Percentiles rank a stretch among this genome's conserved stretches.
phyloP scores from a whole-genome alignment of 2,888 invertebrate genomes.

The Caradrina clavipalpis region DNA sequence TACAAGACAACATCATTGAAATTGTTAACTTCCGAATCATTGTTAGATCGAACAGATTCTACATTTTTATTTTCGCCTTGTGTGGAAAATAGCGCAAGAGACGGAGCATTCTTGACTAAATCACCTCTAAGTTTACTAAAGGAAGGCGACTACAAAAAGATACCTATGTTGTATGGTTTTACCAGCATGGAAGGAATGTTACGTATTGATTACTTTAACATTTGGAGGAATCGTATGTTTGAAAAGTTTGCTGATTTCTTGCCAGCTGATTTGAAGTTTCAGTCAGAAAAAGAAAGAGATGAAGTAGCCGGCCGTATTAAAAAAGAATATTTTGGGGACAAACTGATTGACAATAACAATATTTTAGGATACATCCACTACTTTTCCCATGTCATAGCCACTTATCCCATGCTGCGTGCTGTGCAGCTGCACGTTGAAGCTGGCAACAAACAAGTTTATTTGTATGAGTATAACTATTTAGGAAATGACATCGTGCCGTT shows the following conservation, averaged over 20 bases:
- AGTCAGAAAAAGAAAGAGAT: conserved; percentile 65
- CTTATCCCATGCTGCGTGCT: conserved; percentile 66
- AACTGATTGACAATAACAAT: conserved; percentile 59
- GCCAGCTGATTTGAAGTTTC: conserved; percentile 73
- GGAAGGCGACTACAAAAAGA: conserved; percentile 65
- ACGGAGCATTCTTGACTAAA: conserved; percentile 69
- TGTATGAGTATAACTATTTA: conserved; percentile 76
- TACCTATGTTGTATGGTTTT: conserved; percentile 76
- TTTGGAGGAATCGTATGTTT: conserved; percentile 74
- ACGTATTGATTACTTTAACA: conserved; percentile 65
- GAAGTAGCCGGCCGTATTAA: conserved; percentile 67
- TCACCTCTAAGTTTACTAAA: conserved; percentile 71
- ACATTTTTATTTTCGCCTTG: conserved; percentile 66
- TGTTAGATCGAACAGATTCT: conserved; percentile 58
- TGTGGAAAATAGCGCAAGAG: conserved; percentile 52
- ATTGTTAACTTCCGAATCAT: conserved; percentile 58
- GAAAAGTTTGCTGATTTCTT: conserved; percentile 77
- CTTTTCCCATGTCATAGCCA: conserved; percentile 70
- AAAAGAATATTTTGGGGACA: conserved; percentile 70
- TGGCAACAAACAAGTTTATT: conserved; percentile 68
- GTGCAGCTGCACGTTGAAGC: conserved; percentile 68
- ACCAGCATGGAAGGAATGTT: conserved; percentile 76
- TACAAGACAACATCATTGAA: conserved; percentile 70
- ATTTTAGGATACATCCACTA: conserved; percentile 69
- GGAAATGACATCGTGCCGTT: conserved; percentile 30